Evolutionary conservation across 2,888 invertebrate species (phyloP).

Genomic region (Drosophila histrio): DNA sequence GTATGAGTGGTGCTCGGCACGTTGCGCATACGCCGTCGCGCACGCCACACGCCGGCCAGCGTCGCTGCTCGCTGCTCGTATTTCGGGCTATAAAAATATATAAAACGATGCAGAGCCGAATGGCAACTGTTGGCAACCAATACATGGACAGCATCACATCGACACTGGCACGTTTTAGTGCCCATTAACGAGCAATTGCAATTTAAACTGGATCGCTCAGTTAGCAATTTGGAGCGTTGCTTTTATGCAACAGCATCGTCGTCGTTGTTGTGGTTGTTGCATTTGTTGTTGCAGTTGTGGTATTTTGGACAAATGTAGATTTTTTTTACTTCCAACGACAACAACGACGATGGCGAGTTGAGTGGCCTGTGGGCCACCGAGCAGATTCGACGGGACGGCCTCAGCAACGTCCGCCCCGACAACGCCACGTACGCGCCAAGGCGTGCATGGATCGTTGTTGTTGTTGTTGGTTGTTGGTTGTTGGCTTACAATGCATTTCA

Average conservation of each 20-base stretch:
- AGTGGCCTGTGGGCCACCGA: constrained; percentile 69
- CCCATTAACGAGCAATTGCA: constrained; percentile 84
- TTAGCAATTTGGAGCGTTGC: constrained; percentile 81
- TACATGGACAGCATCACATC: constrained; percentile 33
- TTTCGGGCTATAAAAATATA: constrained; percentile 53
- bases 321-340: constrained; percentile 39
- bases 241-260: constrained; percentile 73
- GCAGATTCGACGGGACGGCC: constrained; percentile 60
- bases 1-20: constrained; percentile 60
- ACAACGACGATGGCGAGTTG: constrained; percentile 55
- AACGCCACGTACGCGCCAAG: constrained; percentile 76
- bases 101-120: constrained; percentile 36
- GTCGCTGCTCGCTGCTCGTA: constrained; percentile 39
- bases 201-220: constrained; percentile 83
- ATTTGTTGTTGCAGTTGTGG: constrained; percentile 51
- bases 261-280: constrained; percentile 16
- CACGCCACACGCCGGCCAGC: constrained; percentile 64
- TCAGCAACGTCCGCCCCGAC: constrained; percentile 63
- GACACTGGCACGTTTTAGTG: constrained; percentile 82
- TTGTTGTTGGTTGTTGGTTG: constrained; percentile 32
- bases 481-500: constrained; percentile 73
- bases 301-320: constrained; percentile 80
- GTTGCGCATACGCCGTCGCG: constrained; percentile 70
- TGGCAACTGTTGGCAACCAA: constrained; percentile 15
- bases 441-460: constrained; percentile 56